Conservation (phyloP, 2,888 invertebrate genomes). For the Zaprionus bogoriensis region DNA sequence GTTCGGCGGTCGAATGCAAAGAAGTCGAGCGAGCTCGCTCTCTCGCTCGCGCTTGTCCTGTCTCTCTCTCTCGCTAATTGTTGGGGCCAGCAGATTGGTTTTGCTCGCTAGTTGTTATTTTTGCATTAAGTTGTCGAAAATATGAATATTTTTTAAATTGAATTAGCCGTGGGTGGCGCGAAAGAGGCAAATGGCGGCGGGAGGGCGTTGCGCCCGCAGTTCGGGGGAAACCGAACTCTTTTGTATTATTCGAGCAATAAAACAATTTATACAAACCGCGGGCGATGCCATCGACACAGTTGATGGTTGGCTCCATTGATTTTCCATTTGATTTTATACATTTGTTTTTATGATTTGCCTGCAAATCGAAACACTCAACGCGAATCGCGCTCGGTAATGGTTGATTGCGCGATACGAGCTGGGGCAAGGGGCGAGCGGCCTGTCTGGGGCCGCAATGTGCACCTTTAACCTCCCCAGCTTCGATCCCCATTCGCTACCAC, state of each 20-base stretch:
- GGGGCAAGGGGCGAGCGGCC: background rate
- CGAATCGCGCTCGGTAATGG: conserved; percentile 68
- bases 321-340: conserved; percentile 74
- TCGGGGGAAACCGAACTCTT: conserved; percentile 30
- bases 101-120: conserved; percentile 38
- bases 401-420: conserved; percentile 56
- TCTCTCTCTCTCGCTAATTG: conserved; percentile 17
- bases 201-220: background rate
- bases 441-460: conserved; percentile 5
- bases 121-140: conserved; percentile 39
- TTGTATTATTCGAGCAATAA: conserved; percentile 57
- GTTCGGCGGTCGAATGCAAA: conserved; percentile 72
- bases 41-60: background rate
- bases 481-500: background rate
- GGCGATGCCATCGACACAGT: conserved; percentile 57
- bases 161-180: background rate
- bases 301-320: conserved; percentile 72
- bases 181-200: background rate
- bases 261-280: conserved; percentile 71
- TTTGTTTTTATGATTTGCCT: conserved; percentile 75
- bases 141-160: conserved; percentile 25
- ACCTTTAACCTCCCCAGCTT: conserved; percentile 14
- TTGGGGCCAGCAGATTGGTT: conserved; percentile 18
- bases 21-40: conserved; percentile 32
- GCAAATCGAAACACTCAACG: conserved; percentile 75